Evolutionary conservation across 2,113 vertebrate species (phyloP).

Genomic region (Halichoeres trimaculatus): DNA sequence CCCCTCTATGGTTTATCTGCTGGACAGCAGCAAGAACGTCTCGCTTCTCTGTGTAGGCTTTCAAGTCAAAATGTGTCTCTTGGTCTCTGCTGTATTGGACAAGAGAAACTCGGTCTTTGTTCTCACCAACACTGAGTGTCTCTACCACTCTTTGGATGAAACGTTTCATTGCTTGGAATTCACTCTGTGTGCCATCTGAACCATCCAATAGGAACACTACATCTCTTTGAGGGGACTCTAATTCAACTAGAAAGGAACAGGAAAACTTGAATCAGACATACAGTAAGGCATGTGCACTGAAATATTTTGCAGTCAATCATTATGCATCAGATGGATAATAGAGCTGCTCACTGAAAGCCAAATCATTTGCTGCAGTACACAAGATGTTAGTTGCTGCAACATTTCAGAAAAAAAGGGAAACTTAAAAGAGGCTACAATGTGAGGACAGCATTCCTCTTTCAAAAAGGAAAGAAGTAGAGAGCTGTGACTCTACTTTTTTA

Average conservation of each 20-base stretch:
- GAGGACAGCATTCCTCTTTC: constrained; percentile 29
- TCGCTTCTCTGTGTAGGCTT: constrained; percentile 71
- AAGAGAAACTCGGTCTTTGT: constrained; percentile 78
- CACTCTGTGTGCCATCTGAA: constrained; percentile 75
- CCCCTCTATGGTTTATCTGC: constrained; percentile 77
- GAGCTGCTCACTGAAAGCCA: neutral
- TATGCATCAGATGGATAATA: constrained; percentile 10
- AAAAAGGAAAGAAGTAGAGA: constrained; percentile 46
- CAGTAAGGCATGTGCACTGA: neutral
- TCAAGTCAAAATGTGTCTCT: constrained; percentile 77
- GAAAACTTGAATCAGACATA: constrained; percentile 40
- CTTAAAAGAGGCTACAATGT: constrained; percentile 3
- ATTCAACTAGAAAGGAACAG: constrained; percentile 79
- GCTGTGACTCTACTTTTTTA: neutral
- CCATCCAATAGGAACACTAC: constrained; percentile 84
- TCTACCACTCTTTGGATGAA: constrained; percentile 84
- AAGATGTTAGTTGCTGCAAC: constrained; percentile 29
- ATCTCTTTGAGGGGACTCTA: constrained; percentile 80
- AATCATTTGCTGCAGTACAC: neutral
- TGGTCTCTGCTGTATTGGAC: constrained; percentile 79
- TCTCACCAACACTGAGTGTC: constrained; percentile 72
- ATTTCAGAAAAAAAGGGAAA: constrained; percentile 6
- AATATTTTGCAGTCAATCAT: neutral
- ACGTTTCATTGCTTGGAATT: constrained; percentile 86
- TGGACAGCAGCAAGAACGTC: constrained; percentile 70